Evolutionary conservation across 2,113 vertebrate genomes (phyloP), one percentile per base, ranked within the genome.

Genomic region (Coregonus clupeaformis): DNA sequence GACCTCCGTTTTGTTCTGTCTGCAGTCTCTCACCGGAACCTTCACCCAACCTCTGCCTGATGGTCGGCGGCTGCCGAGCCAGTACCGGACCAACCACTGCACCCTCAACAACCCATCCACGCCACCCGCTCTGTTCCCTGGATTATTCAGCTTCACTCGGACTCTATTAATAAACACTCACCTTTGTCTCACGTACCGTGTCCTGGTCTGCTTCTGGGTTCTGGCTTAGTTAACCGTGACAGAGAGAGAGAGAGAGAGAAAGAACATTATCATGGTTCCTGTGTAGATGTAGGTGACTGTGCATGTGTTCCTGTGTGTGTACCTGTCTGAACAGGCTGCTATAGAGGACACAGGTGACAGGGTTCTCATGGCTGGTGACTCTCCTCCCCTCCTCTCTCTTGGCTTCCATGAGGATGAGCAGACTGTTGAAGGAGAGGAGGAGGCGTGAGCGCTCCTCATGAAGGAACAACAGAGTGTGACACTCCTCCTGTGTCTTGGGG

Each of bases 261-360:
- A 18, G 32, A 47, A 68, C 66, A 47, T 42, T 42, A 42, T 42
- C 36, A 7, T 42, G 36, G 36, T 11, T 3, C 36, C 36, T 42
- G 36, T n/a, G 18, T 14, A 32, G 55, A 63, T 12, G 9, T 42
- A 11, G 36, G 9, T 36, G 32, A 36, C 32, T 7, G 32, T 36
- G 32, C 32, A 36, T 36, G 32, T 32, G 32, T 36, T 36, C 42
- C 6, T 36, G 36, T 69, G 42, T 69, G 12, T 49, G 22, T 57
- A 92, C 90, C 92, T 95, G 92, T 80, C 89, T 91, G 75, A 89
- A 83, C 62, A 86, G 60, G 0, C 45, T 89, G 75, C 81, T 92
- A 60, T 92, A 92, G 63, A 94, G 87, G 25, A 94, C 89, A 72
- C 93, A 94, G 1, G 89, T 94, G 76, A 93, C 90, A 0, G 89